These are phyloP conservation scores for Rhincodon typus DNA, from an alignment of 2,797 vertebrate species.

Conservation along the genomic window DNA sequence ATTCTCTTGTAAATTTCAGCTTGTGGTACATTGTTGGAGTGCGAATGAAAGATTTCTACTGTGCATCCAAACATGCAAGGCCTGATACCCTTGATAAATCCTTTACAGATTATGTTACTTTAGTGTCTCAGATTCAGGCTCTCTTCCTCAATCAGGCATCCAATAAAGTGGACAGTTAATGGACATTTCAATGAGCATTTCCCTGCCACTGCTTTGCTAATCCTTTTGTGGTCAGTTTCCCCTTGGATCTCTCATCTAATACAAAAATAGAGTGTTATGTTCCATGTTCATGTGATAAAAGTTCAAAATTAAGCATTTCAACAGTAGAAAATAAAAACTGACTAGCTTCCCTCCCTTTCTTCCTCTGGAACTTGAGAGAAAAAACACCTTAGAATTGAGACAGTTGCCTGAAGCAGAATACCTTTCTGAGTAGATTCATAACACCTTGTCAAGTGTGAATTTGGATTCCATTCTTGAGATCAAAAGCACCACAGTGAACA, in stretches of 20 bases:
- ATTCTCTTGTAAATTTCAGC: background rate
- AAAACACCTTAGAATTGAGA: background rate
- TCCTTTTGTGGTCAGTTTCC: background rate
- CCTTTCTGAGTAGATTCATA: background rate
- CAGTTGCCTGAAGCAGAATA: background rate
- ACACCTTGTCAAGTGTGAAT: background rate
- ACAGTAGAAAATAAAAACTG: background rate
- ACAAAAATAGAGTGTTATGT: background rate
- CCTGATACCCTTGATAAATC: background rate
- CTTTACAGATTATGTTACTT: background rate
- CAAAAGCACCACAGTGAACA: background rate
- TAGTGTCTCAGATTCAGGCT: background rate
- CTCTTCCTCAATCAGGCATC: background rate
- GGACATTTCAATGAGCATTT: background rate
- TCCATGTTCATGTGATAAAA: background rate
- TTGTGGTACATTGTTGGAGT: background rate
- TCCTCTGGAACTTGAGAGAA: background rate
- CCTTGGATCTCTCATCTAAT: background rate
- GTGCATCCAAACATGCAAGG: background rate
- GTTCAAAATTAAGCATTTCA: background rate
- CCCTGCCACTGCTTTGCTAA: background rate
- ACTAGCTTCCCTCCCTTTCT: background rate
- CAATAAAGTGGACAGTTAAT: background rate
- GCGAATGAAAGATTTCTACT: background rate
- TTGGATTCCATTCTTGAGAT: background rate